Percentiles rank a stretch among this genome's conserved stretches.
phyloP scores from a whole-genome alignment of 2,888 invertebrate genomes.

The Drosophila anomelani region DNA sequence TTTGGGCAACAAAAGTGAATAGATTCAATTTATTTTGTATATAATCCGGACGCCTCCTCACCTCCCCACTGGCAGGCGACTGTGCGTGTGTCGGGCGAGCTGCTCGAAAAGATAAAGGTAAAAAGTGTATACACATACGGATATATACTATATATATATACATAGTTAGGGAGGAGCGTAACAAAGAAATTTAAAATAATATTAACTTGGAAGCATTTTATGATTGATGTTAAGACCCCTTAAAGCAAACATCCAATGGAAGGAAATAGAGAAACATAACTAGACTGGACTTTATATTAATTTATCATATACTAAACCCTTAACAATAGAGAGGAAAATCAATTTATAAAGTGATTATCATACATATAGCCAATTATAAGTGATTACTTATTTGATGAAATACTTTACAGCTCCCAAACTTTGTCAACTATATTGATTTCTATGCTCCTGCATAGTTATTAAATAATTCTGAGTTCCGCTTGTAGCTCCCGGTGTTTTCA shows the following conservation, averaged over 20 bases:
- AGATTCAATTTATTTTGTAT: slow-evolving; percentile 45
- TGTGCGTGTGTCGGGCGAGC: slow-evolving; percentile 9
- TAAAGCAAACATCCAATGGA: neutral
- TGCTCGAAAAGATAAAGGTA: slow-evolving; percentile 15
- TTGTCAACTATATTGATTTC: slow-evolving; percentile 14
- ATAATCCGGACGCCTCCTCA: slow-evolving; percentile 18
- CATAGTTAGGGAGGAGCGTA: neutral
- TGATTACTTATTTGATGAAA: slow-evolving; percentile 3
- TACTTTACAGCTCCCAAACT: neutral
- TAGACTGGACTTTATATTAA: neutral
- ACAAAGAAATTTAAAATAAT: slow-evolving; percentile 19
- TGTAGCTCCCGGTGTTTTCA: slow-evolving; percentile 2
- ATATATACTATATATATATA: too few relatives aligned
- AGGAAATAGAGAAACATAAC: neutral
- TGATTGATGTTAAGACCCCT: slow-evolving; percentile 3
- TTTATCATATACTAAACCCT: neutral
- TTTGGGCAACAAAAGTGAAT: slow-evolving; percentile 49
- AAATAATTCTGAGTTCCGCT: neutral
- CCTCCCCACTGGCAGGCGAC: neutral
- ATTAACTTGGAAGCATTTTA: slow-evolving; percentile 1
- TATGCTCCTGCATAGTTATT: neutral
- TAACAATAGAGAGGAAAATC: neutral
- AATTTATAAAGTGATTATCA: neutral
- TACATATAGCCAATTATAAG: neutral
- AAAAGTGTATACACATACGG: slow-evolving; percentile 3